Base-by-base conservation (phyloP, 2,888 invertebrate genomes). In the Hetaerina titia region DNA sequence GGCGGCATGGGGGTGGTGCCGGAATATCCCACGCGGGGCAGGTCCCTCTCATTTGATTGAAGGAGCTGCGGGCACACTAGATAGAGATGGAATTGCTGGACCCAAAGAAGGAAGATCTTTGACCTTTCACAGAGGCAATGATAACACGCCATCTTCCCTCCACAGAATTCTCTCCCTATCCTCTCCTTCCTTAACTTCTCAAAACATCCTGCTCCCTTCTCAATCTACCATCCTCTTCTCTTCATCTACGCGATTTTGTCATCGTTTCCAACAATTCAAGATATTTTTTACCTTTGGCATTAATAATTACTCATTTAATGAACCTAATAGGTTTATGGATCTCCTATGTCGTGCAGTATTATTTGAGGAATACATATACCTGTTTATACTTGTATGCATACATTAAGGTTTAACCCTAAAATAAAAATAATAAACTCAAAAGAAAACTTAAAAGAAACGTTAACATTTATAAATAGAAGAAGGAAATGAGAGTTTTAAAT, bases 51-150 rank as follows among this genome's bases (percentile, higher is more conserved):
- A 25, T 81, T 81, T 81, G 81, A 81, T 81, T 81, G 81, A 81
- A n/a, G 81, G 31, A 25, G 11, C 81, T 31, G 81, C 5, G n/a
- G 13, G 13, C 25, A 13, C 31, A 81, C 25, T 31, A 81, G 19
- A 69, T 81, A 81, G 31, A 81, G 81, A 31, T 81, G 81, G 81
- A 81, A 81, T 81, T 81, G 81, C 31, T 31, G 25, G 81, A 31
- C 81, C 81, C 11, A 13, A 22, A 31, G 81, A 31, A 31, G 11
- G 81, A 81, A 81, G 81, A 81, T 81, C 25, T 81, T 81, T 31
- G 81, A 81, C 81, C 81, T 81, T 31, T 81, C 31, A 13, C 11
- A 15, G 25, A 81, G 31, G 81, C 11, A 81, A 81, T 81, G 22
- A 31, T 81, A 81, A 81, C 25, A 81, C 81, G n/a, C 25, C 81